Conservation (phyloP, 2,888 invertebrate genomes). For the Elmis aenea region DNA sequence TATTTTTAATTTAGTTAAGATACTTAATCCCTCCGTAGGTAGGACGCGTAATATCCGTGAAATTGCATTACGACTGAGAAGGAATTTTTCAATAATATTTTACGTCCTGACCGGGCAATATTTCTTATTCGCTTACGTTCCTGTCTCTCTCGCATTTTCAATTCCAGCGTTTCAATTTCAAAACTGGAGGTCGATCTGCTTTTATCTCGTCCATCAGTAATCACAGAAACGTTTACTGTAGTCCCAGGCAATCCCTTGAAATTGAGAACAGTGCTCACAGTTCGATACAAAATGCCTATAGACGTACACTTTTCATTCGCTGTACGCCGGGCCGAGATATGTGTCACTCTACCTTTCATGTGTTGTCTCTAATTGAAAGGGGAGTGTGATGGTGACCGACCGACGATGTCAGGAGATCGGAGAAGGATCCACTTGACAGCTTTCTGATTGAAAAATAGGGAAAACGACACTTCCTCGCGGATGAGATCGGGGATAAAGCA, state of each 20-base stretch:
- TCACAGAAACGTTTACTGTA: constrained; percentile 34
- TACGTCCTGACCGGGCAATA: constrained; percentile 36
- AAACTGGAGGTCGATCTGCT: constrained; percentile 40
- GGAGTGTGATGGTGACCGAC: constrained; percentile 29
- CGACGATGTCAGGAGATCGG: constrained; percentile 49
- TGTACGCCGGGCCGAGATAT: constrained; percentile 13
- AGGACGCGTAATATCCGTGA: constrained; percentile 40
- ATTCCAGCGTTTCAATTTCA: constrained; percentile 41
- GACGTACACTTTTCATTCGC: constrained; percentile 23
- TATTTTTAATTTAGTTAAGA: constrained; percentile 41
- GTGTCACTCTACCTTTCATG: constrained; percentile 19
- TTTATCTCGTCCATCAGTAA: constrained; percentile 42
- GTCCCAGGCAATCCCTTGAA: constrained; percentile 29
- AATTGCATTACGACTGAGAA: constrained; percentile 39
- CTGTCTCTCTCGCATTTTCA: constrained; percentile 35
- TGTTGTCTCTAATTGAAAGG: constrained; percentile 33
- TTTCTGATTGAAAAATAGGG: constrained; percentile 61
- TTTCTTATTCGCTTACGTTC: constrained; percentile 34
- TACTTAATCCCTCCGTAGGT: constrained; percentile 34
- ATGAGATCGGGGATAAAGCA: constrained; percentile 22
- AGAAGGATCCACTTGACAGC: constrained; percentile 60
- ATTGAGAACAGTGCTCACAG: constrained; percentile 25
- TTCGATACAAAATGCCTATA: constrained; percentile 24
- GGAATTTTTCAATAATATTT: constrained; percentile 42
- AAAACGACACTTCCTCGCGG: constrained; percentile 35